Evolutionary conservation across 2,113 vertebrate species (phyloP).

Genomic region (Axis porcinus): DNA sequence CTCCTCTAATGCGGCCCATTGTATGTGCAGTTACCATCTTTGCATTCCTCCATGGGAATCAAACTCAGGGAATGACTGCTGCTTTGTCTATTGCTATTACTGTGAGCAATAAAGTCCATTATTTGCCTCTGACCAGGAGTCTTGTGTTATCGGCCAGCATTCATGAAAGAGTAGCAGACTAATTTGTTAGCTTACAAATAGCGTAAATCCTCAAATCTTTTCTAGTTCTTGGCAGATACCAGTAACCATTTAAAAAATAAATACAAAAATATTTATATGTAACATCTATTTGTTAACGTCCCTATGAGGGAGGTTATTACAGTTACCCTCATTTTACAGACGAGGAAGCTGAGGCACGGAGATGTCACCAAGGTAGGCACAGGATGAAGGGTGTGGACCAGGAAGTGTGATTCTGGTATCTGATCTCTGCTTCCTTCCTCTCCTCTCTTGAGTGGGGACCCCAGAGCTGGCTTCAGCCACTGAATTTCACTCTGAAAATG

Average conservation of each 20-base stretch:
- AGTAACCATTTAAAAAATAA: background rate
- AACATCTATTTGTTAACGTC: background rate
- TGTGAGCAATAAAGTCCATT: background rate
- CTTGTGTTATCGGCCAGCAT: background rate
- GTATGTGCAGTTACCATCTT: background rate
- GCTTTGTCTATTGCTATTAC: background rate
- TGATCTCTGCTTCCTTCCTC: background rate
- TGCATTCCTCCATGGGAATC: background rate
- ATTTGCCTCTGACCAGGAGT: background rate
- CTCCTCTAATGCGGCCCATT: background rate
- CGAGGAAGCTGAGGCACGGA: background rate
- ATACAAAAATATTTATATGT: background rate
- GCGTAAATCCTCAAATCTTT: background rate
- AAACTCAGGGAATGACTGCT: background rate
- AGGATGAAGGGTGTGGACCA: background rate
- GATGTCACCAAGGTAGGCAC: background rate
- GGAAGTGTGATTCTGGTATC: background rate
- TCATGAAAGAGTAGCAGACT: background rate
- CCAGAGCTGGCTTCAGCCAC: background rate
- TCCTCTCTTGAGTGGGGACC: background rate
- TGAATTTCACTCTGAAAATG: background rate
- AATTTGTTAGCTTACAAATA: background rate
- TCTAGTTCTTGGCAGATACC: background rate
- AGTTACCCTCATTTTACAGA: background rate
- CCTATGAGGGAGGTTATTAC: background rate